Conservation (phyloP, 1,140 invertebrate genomes). For the Daktulosphaira vitifoliae region DNA sequence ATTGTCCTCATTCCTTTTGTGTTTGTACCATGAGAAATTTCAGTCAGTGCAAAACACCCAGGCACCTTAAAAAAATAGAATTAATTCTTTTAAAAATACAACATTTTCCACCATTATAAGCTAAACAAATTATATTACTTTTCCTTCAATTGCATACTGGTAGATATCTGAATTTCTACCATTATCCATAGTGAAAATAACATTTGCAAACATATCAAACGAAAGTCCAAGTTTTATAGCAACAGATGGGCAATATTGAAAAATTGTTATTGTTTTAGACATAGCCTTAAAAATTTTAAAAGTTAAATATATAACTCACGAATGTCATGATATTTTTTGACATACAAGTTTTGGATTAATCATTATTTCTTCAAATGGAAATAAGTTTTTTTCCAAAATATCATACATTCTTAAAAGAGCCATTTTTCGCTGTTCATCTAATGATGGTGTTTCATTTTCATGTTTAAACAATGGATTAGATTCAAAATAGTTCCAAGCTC, state of each 20-base stretch:
- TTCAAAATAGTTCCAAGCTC: constrained; percentile 69
- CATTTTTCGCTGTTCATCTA: constrained; percentile 64
- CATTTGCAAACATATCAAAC: constrained; percentile 58
- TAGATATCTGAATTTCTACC: constrained; percentile 63
- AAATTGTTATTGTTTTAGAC: constrained; percentile 59
- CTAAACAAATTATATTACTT: constrained; percentile 13
- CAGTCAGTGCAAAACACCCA: constrained; percentile 85
- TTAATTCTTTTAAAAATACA: no score
- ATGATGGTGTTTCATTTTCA: constrained; percentile 42
- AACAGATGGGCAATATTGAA: constrained; percentile 55
- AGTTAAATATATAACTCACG: no score
- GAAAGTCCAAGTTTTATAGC: constrained; percentile 60
- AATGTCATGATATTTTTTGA: no score
- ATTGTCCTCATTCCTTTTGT: constrained; percentile 82
- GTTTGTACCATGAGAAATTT: constrained; percentile 89
- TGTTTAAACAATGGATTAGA: constrained; percentile 68
- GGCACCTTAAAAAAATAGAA: constrained; percentile 38
- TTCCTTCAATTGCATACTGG: constrained; percentile 45
- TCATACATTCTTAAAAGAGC: constrained; percentile 50
- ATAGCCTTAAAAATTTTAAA: constrained; percentile 39
- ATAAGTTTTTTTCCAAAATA: constrained; percentile 37
- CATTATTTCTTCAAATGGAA: constrained; percentile 45
- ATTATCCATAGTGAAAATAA: constrained; percentile 63
- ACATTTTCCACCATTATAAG: no score
- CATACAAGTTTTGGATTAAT: constrained; percentile 13